A percentile compares a stretch with the other conserved stretches of the same genome.
phyloP scores from a whole-genome alignment of 2,797 vertebrate species.

The Threskiornis aethiopicus region DNA sequence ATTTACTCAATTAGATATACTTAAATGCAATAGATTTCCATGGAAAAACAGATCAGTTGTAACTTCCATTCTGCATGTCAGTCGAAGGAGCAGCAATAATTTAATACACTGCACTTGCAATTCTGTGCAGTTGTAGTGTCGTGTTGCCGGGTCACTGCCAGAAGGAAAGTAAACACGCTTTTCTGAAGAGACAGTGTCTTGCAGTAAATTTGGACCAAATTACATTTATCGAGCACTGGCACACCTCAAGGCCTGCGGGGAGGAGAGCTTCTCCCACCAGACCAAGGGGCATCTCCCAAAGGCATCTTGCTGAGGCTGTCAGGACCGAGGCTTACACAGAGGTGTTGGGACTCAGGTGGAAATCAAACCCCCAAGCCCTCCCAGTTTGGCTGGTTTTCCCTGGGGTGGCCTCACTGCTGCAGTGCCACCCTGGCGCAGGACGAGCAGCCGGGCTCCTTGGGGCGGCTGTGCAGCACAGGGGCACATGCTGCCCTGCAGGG shows the following conservation, averaged over 20 bases:
- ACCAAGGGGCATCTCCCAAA: not conserved
- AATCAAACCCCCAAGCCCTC: not conserved
- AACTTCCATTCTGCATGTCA: not conserved
- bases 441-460: not conserved
- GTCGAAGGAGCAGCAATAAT: not conserved
- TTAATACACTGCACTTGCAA: not conserved
- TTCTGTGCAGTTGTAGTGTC: not conserved
- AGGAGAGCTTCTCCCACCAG: not conserved
- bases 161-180: not conserved
- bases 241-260: not conserved
- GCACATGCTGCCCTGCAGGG: not conserved
- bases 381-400: not conserved
- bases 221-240: not conserved
- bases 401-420: fast-evolving
- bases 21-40: not conserved
- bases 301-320: not conserved
- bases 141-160: not conserved
- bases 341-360: not conserved
- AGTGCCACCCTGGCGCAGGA: not conserved
- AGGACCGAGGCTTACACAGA: fast-evolving
- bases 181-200: not conserved
- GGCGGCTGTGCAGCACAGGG: not conserved
- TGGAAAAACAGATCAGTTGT: not conserved
- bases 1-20: not conserved
- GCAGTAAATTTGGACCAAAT: not conserved